Conservation (phyloP, 2,888 invertebrate species). For the Vanessa cardui region DNA sequence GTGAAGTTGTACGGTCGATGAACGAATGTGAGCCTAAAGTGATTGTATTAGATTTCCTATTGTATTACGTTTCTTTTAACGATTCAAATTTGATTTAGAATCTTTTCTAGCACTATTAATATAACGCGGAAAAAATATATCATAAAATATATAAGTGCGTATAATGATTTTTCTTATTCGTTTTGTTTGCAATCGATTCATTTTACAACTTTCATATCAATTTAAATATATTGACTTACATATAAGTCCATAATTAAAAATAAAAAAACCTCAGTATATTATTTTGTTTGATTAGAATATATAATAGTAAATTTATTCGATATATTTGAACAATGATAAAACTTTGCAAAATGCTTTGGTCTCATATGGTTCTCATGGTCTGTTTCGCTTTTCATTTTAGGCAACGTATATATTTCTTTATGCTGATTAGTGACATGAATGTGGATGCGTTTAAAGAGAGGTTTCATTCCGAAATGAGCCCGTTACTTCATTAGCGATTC, state of each 20-base stretch:
- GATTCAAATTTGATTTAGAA: conserved; percentile 18
- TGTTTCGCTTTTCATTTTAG: conserved; percentile 1
- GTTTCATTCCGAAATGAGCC: conserved; percentile 40
- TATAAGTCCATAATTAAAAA: too few species aligned
- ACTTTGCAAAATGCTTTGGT: too few species aligned
- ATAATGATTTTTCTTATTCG: too few species aligned
- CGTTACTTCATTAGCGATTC: conserved; percentile 53
- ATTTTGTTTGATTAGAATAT: too few species aligned
- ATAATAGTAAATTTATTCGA: too few species aligned
- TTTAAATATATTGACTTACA: too few species aligned
- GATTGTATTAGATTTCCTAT: conserved; percentile 39
- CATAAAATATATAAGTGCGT: too few species aligned
- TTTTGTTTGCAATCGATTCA: too few species aligned
- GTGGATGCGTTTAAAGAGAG: conserved; percentile 26
- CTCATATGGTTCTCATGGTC: too few species aligned
- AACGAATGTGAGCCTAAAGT: conserved; percentile 44
- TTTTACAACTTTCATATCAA: too few species aligned
- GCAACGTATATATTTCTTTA: conserved; percentile 20
- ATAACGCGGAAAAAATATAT: not conserved
- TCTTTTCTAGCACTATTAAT: conserved; percentile 11
- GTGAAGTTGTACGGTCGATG: conserved; percentile 35
- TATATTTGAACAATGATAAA: too few species aligned
- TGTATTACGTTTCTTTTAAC: conserved; percentile 21
- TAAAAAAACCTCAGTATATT: too few species aligned
- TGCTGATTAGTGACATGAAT: conserved; percentile 24